Percentiles rank a stretch among this genome's conserved stretches.
phyloP scores from a whole-genome alignment of 2,888 invertebrate species.

The Mesorhabditis belari region DNA sequence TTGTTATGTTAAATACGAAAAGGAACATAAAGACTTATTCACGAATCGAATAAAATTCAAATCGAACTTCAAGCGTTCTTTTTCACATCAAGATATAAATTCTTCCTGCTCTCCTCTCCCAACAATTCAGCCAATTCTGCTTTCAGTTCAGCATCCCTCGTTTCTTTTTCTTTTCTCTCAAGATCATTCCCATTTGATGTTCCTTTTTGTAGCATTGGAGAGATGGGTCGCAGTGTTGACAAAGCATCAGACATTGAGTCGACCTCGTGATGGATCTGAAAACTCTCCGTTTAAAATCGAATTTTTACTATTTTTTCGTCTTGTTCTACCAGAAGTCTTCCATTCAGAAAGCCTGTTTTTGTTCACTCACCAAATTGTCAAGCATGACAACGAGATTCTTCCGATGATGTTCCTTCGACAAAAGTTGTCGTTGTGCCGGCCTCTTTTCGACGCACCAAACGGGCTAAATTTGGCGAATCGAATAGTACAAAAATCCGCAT shows the following conservation, averaged over 20 bases:
- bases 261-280: not conserved
- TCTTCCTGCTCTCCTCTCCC: not conserved
- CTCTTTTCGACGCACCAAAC: not conserved
- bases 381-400: not conserved
- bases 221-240: not conserved
- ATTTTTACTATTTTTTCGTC: too few relatives aligned
- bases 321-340: too few relatives aligned
- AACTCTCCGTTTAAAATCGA: not conserved
- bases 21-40: too few relatives aligned
- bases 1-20: too few relatives aligned
- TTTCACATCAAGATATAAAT: too few relatives aligned
- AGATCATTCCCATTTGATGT: not conserved
- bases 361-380: not conserved
- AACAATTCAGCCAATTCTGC: not conserved
- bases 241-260: not conserved
- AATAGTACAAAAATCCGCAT: too few relatives aligned
- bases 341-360: too few relatives aligned
- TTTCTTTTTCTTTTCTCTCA: not conserved
- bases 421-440: not conserved
- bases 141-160: not conserved
- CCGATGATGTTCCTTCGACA: not conserved
- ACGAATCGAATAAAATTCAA: too few relatives aligned
- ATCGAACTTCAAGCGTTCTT: too few relatives aligned
- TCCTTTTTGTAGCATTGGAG: too few relatives aligned
- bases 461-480: too few relatives aligned